Evolutionary conservation across 1,140 invertebrate genomes (phyloP).

Genomic region (Adoxophyes honmai): DNA sequence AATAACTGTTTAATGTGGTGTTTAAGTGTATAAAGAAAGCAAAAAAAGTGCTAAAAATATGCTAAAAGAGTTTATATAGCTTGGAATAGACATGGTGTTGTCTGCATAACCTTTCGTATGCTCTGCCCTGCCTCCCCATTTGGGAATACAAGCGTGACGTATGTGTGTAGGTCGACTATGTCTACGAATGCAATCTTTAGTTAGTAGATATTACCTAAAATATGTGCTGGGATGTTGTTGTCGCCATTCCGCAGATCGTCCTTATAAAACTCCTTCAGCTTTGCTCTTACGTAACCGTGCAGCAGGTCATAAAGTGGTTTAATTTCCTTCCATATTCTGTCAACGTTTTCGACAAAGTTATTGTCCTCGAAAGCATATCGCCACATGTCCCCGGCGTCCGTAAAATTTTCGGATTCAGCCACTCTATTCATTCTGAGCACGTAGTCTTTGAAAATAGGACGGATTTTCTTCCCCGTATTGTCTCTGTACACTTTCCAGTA

Average conservation of each 20-base stretch:
- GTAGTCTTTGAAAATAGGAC: constrained; percentile 79
- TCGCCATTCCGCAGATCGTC: constrained; percentile 78
- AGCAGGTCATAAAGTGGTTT: constrained; percentile 87
- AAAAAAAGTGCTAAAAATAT: too few relatives aligned
- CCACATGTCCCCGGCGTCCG: constrained; percentile 81
- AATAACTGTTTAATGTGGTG: too few relatives aligned
- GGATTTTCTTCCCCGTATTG: constrained; percentile 79
- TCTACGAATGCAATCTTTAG: background rate
- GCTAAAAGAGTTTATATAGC: too few relatives aligned
- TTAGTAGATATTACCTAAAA: constrained; percentile 78
- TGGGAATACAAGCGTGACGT: too few relatives aligned
- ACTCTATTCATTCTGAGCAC: constrained; percentile 81
- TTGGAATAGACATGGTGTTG: too few relatives aligned
- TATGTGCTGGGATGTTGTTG: constrained; percentile 89
- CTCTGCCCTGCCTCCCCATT: too few relatives aligned
- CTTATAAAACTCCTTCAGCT: constrained; percentile 81
- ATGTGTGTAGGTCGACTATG: too few relatives aligned
- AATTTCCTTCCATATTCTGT: constrained; percentile 84
- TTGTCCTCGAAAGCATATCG: constrained; percentile 80
- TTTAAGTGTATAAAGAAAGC: too few relatives aligned
- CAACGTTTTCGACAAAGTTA: constrained; percentile 67
- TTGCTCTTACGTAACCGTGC: constrained; percentile 86
- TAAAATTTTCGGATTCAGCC: constrained; percentile 76
- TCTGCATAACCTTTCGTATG: too few relatives aligned
- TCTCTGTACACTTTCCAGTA: constrained; percentile 82